Base-by-base conservation (phyloP, 2,113 vertebrate genomes). In the Chaenogobius annularis region DNA sequence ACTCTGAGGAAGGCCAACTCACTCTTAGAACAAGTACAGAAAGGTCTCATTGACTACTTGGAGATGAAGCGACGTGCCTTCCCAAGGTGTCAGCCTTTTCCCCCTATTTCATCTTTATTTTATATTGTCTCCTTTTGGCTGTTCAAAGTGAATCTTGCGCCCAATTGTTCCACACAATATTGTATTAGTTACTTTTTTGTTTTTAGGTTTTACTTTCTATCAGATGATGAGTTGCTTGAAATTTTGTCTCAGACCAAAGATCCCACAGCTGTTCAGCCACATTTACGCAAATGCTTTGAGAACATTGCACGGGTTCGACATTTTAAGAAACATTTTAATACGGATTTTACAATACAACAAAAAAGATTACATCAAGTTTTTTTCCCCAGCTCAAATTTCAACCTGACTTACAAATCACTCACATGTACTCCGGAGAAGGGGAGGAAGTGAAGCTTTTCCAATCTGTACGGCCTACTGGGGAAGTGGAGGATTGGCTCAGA, bases 121-220 rank as follows among this genome's bases (percentile, higher is more conserved):
- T 20, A 54, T 20, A n/a, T n/a, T 55, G 19, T 11, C 8, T 55
- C 5, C 37, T 40, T 40, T 40, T 40, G 37, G 37, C 3, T 40
- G 37, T 40, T 52, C 20, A 23, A 23, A 23, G 20, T 56, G 11
- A 23, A 56, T n/a, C 19, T 1, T n/a, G 7, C n/a, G 47, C 47
- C 14, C 19, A 52, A n/a, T n/a, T 52, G 12, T 23, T 23, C 1
- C 23, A 8, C 56, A 17, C 17, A 15, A 35, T 35, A 61, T 61
- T 43, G n/a, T 20, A 20, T 44, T 37, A 20, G 0, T 54, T 26
- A 35, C 3, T 31, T 73, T 23, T 84, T 76, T 75, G 19, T 77
- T 80, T 93, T 67, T 79, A 98, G 96, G 84, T 97, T 97, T 91
- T 97, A 95, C 89, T 99, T 98, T 88, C 93, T 99, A 69, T 98